phyloP scores from a whole-genome alignment of 2,113 vertebrate genomes.

The Hystrix brachyura region DNA sequence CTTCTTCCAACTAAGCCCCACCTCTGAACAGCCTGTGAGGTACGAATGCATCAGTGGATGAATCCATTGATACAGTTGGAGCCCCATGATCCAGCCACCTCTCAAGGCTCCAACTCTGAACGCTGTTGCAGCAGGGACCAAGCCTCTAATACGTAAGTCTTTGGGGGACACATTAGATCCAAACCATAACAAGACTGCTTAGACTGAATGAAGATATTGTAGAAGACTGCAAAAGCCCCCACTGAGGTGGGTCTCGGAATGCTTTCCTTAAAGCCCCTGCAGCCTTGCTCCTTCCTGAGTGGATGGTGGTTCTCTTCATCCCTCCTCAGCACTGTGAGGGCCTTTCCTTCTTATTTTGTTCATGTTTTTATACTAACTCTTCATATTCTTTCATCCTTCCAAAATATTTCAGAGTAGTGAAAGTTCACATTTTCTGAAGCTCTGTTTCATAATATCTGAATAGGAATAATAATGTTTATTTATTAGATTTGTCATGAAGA shows the following conservation, averaged over 20 bases:
- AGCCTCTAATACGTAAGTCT: not conserved
- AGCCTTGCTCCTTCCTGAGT: not conserved
- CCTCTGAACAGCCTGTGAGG: not conserved
- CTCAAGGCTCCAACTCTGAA: not conserved
- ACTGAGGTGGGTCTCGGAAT: not conserved
- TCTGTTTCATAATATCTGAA: not conserved
- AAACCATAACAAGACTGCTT: not conserved
- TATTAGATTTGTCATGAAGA: not conserved
- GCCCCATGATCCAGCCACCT: not conserved
- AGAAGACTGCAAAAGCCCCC: not conserved
- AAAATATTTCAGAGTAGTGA: not conserved
- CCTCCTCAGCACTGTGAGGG: not conserved
- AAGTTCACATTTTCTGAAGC: not conserved
- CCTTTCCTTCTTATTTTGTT: not conserved
- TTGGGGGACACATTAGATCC: not conserved
- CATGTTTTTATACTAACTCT: not conserved
- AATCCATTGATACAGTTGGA: not conserved
- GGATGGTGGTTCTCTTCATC: not conserved
- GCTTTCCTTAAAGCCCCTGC: not conserved
- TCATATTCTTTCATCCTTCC: not conserved
- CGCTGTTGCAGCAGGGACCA: not conserved
- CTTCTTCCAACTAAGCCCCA: not conserved
- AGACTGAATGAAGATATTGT: not conserved
- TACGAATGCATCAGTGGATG: not conserved
- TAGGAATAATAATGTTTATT: not conserved